Evolutionary conservation across 1,140 invertebrate genomes (phyloP), one percentile per base, ranked within the genome.

Genomic region (Hypsibius dujardini): DNA sequence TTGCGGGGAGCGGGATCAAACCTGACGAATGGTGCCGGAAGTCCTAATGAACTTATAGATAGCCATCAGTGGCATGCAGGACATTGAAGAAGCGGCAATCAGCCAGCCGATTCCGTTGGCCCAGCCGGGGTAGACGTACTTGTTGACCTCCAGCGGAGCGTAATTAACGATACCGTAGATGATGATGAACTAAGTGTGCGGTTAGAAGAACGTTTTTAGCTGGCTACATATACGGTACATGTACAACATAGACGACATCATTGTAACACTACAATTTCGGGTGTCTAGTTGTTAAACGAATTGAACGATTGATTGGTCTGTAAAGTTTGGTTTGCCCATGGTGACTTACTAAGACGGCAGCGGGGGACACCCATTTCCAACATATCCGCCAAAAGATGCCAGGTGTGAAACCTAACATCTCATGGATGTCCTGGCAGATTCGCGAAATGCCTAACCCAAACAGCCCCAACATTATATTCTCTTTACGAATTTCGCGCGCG

Each of bases 321-420:
- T 28, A 28, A 28, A 28, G 28, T 28, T 28, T 28, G 28, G 28
- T 28, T 28, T 28, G 28, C 28, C 28, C 28, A 28, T 28, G 28
- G 28, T 28, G 28, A 28, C 75, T 77, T 79, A 87, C 87, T 79
- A 92, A 84, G 67, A 95, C 84, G 78, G 95, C 94, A 3, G 90
- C 79, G 0, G 92, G 92, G 1, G 90, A 90, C 14, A 88, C 84
- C 76, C 90, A 90, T 74, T 86, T 86, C 92, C 92, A 95, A 80
- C 91, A 95, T 28, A 94, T 85, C 72, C 88, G 83, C 92, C 92
- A 95, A 78, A 93, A 95, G 45, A 86, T 76, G 28, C 90, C 90
- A 0, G 92, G 90, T 1, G 86, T 82, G 76, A 92, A 92, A 28
- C 91, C 91, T 72, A 95, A 87, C 92, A 95, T 95, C 75, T 92